Percentiles rank a stretch among this genome's conserved stretches.
Evolutionary conservation across 2,113 vertebrate species (phyloP).

Genomic region (Ardeotis arabs): DNA sequence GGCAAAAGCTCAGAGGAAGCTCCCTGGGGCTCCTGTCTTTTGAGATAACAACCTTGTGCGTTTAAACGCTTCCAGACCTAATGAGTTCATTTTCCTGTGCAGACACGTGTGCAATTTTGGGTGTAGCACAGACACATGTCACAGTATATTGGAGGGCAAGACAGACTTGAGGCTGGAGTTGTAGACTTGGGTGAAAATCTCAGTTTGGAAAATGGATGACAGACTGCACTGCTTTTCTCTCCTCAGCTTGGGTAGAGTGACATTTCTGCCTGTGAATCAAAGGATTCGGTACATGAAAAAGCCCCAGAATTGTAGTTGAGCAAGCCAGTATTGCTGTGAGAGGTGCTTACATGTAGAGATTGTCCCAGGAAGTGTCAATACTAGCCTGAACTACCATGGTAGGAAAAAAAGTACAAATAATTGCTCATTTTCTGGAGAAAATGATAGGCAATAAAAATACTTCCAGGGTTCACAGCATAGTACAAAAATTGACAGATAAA

Average conservation of each 20-base stretch:
- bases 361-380: background rate
- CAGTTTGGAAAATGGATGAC: background rate
- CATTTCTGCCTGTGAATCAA: background rate
- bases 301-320: background rate
- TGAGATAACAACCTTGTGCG: background rate
- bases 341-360: background rate
- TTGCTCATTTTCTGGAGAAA: conserved; percentile 4
- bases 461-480: background rate
- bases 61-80: background rate
- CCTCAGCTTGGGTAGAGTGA: background rate
- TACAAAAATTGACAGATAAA: background rate
- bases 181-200: background rate
- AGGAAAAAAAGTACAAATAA: background rate
- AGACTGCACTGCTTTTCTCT: background rate
- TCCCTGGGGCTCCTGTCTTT: background rate
- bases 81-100: background rate
- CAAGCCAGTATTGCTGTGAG: background rate
- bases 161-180: background rate
- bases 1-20: background rate
- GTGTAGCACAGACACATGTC: background rate
- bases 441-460: background rate
- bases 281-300: background rate
- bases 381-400: background rate
- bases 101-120: background rate
- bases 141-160: background rate